phyloP scores from a whole-genome alignment of 1,140 invertebrate genomes.

The Paracyclopina nana region DNA sequence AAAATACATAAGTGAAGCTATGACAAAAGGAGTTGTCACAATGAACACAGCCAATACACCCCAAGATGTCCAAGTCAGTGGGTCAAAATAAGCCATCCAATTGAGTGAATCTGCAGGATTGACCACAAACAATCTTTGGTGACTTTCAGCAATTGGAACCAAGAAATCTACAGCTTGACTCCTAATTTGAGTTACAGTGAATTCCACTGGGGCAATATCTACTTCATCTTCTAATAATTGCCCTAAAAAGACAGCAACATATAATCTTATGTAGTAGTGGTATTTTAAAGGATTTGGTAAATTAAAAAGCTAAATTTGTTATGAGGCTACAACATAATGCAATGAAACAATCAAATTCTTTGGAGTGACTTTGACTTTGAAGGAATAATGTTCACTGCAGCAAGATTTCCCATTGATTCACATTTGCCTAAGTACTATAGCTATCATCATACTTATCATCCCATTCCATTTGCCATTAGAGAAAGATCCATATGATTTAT shows the following conservation, averaged over 20 bases:
- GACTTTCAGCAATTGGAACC: not conserved
- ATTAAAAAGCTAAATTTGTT: too few species aligned
- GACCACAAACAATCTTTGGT: not conserved
- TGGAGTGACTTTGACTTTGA: too few species aligned
- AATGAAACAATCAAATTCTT: too few species aligned
- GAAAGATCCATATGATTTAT: not conserved
- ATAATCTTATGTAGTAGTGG: too few species aligned
- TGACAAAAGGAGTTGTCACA: not conserved
- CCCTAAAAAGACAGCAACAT: not conserved
- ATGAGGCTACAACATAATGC: too few species aligned
- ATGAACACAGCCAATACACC: not conserved
- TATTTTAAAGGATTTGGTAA: too few species aligned
- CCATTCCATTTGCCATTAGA: not conserved
- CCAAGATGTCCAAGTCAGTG: not conserved
- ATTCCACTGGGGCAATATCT: not conserved
- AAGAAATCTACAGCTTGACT: not conserved
- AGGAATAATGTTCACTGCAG: too few species aligned
- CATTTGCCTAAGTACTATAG: too few species aligned
- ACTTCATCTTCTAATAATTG: not conserved
- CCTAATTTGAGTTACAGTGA: not conserved
- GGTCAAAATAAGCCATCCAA: slow-evolving; percentile 5
- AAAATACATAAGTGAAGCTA: not conserved
- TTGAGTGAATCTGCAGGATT: not conserved
- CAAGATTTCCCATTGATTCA: too few species aligned
- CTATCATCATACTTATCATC: too few species aligned